Evolutionary conservation across 2,797 vertebrate species (phyloP).

Genomic region (Gadopsis bispinosus): DNA sequence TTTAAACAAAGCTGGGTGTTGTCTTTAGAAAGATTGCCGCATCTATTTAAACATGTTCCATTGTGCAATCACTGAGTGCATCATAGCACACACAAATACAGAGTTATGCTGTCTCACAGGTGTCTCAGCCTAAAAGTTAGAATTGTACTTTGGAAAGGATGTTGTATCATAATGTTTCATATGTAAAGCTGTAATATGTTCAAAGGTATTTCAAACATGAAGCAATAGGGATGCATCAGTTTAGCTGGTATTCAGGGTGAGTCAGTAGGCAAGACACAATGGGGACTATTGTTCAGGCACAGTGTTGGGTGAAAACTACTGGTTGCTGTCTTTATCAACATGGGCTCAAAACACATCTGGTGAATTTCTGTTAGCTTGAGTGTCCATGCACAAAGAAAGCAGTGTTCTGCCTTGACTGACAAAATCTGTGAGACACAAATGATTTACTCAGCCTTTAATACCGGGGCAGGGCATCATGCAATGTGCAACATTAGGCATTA

Average conservation of each 20-base stretch:
- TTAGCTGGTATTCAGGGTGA: constrained; percentile 54
- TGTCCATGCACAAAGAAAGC: constrained; percentile 70
- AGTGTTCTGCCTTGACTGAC: constrained; percentile 75
- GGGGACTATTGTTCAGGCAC: constrained; percentile 75
- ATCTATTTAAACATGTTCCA: background rate
- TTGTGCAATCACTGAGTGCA: background rate
- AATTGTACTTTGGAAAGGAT: background rate
- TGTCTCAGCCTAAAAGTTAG: background rate
- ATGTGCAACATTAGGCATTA: constrained; percentile 24
- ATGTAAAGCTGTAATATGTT: background rate
- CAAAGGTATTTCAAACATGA: constrained; percentile 20
- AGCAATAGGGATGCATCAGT: constrained; percentile 30
- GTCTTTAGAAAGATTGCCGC: background rate
- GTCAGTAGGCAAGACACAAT: constrained; percentile 74
- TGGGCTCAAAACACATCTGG: constrained; percentile 73
- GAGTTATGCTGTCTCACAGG: background rate
- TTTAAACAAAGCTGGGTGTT: background rate
- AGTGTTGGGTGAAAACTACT: constrained; percentile 71
- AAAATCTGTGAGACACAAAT: constrained; percentile 74
- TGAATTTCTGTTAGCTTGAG: constrained; percentile 73
- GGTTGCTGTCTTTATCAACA: constrained; percentile 80
- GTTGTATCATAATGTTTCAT: background rate
- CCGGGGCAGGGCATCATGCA: constrained; percentile 56
- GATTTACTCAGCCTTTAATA: constrained; percentile 75
- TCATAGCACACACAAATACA: background rate